phyloP scores from a whole-genome alignment of 2,888 invertebrate species.

The Pandemis cinnamomeana region DNA sequence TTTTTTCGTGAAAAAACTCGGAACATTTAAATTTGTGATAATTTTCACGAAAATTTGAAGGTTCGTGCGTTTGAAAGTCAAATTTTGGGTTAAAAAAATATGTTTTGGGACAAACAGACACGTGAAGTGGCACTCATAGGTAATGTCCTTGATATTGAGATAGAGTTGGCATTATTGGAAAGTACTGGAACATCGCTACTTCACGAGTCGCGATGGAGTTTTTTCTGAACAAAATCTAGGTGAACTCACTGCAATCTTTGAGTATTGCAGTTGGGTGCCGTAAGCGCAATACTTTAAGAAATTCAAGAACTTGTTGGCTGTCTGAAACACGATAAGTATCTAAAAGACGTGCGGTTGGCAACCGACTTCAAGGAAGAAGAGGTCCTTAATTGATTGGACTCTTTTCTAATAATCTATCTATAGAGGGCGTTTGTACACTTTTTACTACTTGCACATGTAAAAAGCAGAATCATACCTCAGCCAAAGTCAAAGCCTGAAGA shows the following conservation, averaged over 20 bases:
- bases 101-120: constrained; percentile 44
- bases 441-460: too few relatives aligned
- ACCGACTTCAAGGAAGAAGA: too few relatives aligned
- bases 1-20: constrained; percentile 28
- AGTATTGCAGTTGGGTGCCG: too few relatives aligned
- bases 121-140: constrained; percentile 13
- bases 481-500: too few relatives aligned
- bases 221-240: neutral
- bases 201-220: neutral
- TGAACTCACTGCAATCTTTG: neutral
- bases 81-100: constrained; percentile 43
- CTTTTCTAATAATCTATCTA: too few relatives aligned
- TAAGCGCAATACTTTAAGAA: too few relatives aligned
- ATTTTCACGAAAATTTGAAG: constrained; percentile 48
- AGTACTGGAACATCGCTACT: constrained; percentile 14
- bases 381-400: too few relatives aligned
- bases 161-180: constrained; percentile 5
- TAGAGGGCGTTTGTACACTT: too few relatives aligned
- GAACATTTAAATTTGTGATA: constrained; percentile 48
- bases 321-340: too few relatives aligned
- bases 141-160: constrained; percentile 35
- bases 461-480: too few relatives aligned
- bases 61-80: constrained; percentile 52
- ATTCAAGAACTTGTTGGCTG: too few relatives aligned
- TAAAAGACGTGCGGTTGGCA: too few relatives aligned